These are phyloP conservation scores for Diarsia rubi DNA, from an alignment of 2,888 invertebrate species.

Conservation along the genomic window DNA sequence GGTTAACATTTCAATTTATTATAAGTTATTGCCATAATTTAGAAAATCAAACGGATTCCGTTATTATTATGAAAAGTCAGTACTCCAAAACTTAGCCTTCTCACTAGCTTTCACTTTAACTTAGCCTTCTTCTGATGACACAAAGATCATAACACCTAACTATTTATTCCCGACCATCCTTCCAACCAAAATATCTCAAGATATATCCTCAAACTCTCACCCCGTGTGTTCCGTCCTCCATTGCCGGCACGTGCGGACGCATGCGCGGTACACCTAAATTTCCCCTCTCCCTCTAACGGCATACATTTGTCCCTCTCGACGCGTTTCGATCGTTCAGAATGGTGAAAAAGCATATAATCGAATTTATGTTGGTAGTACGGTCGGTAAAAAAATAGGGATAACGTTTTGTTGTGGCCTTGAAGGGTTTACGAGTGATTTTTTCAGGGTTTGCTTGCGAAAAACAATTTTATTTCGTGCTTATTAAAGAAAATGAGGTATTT, in stretches of 20 bases:
- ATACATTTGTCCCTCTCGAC: slow-evolving; percentile 75
- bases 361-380: slow-evolving; percentile 87
- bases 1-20: background rate
- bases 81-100: background rate
- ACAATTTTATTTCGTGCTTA: background rate
- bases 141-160: background rate
- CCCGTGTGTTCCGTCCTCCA: slow-evolving; percentile 68
- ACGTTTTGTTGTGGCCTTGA: slow-evolving; percentile 76
- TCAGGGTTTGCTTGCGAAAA: background rate
- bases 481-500: background rate
- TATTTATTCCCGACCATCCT: background rate
- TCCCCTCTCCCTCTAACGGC: slow-evolving; percentile 71
- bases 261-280: slow-evolving; percentile 76
- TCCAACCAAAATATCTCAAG: slow-evolving; percentile 67
- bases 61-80: background rate
- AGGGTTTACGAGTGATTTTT: slow-evolving; percentile 43
- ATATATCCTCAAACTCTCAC: slow-evolving; percentile 61
- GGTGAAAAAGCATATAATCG: slow-evolving; percentile 90
- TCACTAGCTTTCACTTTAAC: too few relatives aligned
- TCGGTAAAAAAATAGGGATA: slow-evolving; percentile 71
- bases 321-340: slow-evolving; percentile 88
- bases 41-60: background rate
- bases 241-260: slow-evolving; percentile 86
- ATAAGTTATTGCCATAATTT: background rate
- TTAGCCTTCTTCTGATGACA: too few relatives aligned